Evolutionary conservation across 2,888 invertebrate species (phyloP), one percentile per base, ranked within the genome.

Genomic region (Drosophila gaucha): DNA sequence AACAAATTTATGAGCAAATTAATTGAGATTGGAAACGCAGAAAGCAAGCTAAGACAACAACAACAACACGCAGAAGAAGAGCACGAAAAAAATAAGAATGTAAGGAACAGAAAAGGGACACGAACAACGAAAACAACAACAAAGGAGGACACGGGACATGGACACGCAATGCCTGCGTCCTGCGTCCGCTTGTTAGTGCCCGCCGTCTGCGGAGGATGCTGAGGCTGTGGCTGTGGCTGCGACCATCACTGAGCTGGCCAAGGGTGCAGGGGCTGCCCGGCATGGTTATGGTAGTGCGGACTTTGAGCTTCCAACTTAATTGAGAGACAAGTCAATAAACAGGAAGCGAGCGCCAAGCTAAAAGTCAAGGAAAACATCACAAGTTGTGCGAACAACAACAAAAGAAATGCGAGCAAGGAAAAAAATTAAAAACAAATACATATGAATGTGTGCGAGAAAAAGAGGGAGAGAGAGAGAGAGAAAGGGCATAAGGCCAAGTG

Each of bases 311-410:
- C 68, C 82, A 80, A 87, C 87, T 78, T 87, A 89, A 87, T 87
- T 79, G 86, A 85, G 86, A 88, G 86, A 85, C 88, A 87, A 89
- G 88, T 87, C 89, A 87, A 89, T 87, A 87, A 89, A 87, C 78
- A 83, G 80, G 77, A 86, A 72, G 77, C 77, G 73, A 74, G 78
- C 67, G 84, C 63, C 74, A 47, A 68, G 80, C 85, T 72, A 72
- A 77, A 86, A 82, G 80, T 84, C 87, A 72, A 72, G 75, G 80
- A 54, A 66, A 55, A 72, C 50, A 47, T 49, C 44, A 44, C 3
- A 18, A 30, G 18, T 35, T 36, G 14, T 12, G 24, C 31, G 31
- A 44, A n/a, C 33, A 39, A 36, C 47, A 47, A 6, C 8, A 35
- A 22, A 43, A n/a, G 28, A 10, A 8, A 38, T 14, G 30, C 30